These are phyloP conservation scores for Cottoperca gobio DNA, from an alignment of 2,797 vertebrate genomes.

Conservation along the genomic window DNA sequence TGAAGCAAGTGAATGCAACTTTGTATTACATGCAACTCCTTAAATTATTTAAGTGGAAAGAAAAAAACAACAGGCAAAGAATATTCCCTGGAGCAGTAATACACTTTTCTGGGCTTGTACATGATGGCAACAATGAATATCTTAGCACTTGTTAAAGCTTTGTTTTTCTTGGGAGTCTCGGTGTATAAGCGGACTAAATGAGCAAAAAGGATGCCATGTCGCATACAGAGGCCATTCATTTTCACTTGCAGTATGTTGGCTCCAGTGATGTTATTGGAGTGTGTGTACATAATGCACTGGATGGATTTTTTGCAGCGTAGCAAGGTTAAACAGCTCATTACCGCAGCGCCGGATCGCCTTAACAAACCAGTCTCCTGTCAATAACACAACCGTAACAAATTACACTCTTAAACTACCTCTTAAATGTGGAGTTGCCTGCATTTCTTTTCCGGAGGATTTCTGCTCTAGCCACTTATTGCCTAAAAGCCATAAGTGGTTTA, in stretches of 20 bases:
- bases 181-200: conserved; percentile 43
- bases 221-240: conserved; percentile 42
- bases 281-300: conserved; percentile 50
- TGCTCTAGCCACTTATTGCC: conserved; percentile 26
- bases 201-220: conserved; percentile 45
- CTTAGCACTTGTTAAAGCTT: conserved; percentile 77
- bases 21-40: conserved; percentile 83
- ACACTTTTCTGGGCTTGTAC: conserved; percentile 73
- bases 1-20: conserved; percentile 83
- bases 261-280: conserved; percentile 40
- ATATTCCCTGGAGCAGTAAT: conserved; percentile 71
- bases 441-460: conserved; percentile 49
- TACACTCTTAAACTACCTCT: conserved; percentile 53
- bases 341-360: conserved; percentile 37
- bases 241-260: conserved; percentile 45
- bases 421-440: conserved; percentile 50
- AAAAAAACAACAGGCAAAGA: conserved; percentile 67
- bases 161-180: conserved; percentile 67
- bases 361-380: conserved; percentile 71
- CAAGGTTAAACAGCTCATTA: conserved; percentile 77
- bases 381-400: conserved; percentile 68
- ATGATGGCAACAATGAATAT: conserved; percentile 78
- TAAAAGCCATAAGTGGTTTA: conserved; percentile 49
- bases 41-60: conserved; percentile 84
- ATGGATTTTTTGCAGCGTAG: conserved; percentile 63